phyloP scores from a whole-genome alignment of 2,888 invertebrate species.

The Acanthopleura granulata region DNA sequence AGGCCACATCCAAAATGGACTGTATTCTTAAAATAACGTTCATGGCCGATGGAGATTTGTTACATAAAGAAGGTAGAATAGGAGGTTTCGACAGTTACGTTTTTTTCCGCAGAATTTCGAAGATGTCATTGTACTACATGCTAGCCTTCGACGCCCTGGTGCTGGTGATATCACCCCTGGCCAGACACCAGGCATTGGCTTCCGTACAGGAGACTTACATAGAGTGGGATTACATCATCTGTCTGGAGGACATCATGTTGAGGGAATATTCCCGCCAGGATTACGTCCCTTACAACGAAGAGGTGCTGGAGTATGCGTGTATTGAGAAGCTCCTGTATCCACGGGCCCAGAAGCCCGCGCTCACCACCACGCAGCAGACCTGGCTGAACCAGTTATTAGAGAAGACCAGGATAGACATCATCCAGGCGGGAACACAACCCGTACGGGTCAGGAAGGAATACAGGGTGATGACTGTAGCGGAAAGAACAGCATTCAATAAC shows the following conservation, averaged over 20 bases:
- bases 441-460: neutral
- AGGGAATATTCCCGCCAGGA: neutral
- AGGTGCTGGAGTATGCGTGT: conserved; percentile 10
- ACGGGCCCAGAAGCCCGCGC: neutral
- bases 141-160: no score
- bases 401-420: neutral
- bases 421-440: neutral
- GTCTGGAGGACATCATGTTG: neutral
- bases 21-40: no score
- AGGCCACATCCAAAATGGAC: no score
- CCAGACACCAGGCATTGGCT: no score
- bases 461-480: neutral
- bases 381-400: neutral
- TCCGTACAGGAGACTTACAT: neutral
- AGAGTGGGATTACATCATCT: conserved; percentile 9
- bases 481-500: neutral
- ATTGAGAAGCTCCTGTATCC: neutral
- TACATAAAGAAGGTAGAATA: no score
- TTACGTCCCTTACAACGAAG: neutral
- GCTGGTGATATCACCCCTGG: no score
- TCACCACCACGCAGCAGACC: neutral
- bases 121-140: no score
- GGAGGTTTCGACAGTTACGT: no score
- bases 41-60: no score
- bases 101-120: no score